Evolutionary conservation across 2,113 vertebrate species (phyloP).

Genomic region (Dipodomys spectabilis): DNA sequence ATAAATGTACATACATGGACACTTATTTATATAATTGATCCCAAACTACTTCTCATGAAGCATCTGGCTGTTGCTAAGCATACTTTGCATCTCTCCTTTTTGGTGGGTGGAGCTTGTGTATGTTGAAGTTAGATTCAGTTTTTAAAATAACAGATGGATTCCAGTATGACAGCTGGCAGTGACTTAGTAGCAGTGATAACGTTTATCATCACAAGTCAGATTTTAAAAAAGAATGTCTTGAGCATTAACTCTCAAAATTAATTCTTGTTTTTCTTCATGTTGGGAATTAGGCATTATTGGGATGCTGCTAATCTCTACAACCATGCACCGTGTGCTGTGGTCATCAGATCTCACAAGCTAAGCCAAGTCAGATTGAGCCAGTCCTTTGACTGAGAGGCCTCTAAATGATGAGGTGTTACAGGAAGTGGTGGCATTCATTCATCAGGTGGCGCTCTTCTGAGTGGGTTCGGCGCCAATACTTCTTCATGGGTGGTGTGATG

Average conservation of each 20-base stretch:
- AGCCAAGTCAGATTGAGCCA: conserved; percentile 70
- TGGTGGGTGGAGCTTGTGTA: conserved; percentile 82
- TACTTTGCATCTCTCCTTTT: conserved; percentile 83
- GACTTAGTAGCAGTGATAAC: conserved; percentile 74
- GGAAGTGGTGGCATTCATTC: conserved; percentile 62
- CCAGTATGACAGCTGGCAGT: conserved; percentile 88
- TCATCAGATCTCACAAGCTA: conserved; percentile 72
- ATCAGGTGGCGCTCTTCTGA: conserved; percentile 59
- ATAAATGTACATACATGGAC: conserved; percentile 82
- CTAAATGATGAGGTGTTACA: conserved; percentile 63
- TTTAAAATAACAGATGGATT: conserved; percentile 83
- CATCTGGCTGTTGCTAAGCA: conserved; percentile 89
- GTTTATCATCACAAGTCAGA: conserved; percentile 72
- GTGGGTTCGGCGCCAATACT: conserved; percentile 62
- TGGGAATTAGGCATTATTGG: conserved; percentile 79
- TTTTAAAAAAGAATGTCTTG: conserved; percentile 53
- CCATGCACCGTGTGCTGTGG: conserved; percentile 58
- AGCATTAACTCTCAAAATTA: conserved; percentile 68
- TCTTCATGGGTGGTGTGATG: conserved; percentile 56
- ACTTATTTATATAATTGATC: conserved; percentile 59
- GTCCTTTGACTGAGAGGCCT: conserved; percentile 76
- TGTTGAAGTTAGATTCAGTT: conserved; percentile 73
- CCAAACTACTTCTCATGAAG: conserved; percentile 76
- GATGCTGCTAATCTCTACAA: conserved; percentile 77
- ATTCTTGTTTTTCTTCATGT: conserved; percentile 75